Conservation (phyloP, 2,797 vertebrate species). For the Vipera ursinii region DNA sequence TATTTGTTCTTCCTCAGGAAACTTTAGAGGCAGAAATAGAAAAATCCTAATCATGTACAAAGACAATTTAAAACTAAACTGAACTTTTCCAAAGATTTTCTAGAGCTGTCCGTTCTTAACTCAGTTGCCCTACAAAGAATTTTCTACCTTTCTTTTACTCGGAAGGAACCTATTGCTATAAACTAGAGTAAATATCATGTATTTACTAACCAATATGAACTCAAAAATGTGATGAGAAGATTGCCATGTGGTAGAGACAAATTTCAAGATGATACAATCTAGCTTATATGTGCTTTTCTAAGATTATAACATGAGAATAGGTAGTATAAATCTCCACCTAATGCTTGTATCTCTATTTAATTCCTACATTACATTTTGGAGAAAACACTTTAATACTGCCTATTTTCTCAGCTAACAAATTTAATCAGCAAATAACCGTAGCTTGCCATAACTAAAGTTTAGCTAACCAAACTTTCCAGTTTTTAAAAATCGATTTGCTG, state of each 20-base stretch:
- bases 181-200: background rate
- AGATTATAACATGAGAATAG: background rate
- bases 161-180: background rate
- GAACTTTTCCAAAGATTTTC: background rate
- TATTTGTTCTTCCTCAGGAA: background rate
- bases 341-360: background rate
- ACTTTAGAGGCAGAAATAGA: background rate
- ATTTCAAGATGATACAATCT: background rate
- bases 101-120: background rate
- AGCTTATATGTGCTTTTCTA: background rate
- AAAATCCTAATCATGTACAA: background rate
- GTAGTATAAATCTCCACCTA: background rate
- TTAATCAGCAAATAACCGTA: background rate
- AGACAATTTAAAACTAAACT: background rate
- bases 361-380: background rate
- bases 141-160: background rate
- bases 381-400: background rate
- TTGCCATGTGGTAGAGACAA: background rate
- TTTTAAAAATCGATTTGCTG: background rate
- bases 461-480: background rate
- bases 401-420: background rate
- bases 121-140: background rate
- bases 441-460: background rate
- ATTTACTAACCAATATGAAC: background rate
- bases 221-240: background rate